Evolutionary conservation across 2,888 invertebrate genomes (phyloP).

Genomic region (Tipula lateralis): DNA sequence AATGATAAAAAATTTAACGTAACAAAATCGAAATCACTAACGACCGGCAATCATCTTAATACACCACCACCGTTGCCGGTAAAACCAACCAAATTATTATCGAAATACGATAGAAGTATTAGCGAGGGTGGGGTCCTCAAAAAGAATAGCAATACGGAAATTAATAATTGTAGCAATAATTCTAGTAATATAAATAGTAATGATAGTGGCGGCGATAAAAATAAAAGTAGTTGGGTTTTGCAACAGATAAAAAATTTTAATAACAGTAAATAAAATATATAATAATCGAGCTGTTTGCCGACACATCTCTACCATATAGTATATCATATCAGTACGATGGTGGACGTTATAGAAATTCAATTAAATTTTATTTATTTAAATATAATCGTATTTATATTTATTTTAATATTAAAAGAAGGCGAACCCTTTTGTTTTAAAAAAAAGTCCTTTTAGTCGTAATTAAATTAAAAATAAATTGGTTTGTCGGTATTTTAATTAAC

Average conservation of each 20-base stretch:
- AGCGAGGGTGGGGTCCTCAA: neutral
- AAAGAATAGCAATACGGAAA: conserved; percentile 28
- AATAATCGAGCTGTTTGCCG: neutral
- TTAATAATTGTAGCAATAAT: neutral
- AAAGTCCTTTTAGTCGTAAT: neutral
- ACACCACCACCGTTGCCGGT: conserved; percentile 35
- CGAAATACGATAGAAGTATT: neutral
- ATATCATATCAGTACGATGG: neutral
- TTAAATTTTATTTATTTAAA: neutral
- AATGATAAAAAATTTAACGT: conserved; percentile 40
- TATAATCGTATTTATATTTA: neutral
- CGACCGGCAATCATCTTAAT: conserved; percentile 32
- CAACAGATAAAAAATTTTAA: conserved; percentile 49
- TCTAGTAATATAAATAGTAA: conserved; percentile 11
- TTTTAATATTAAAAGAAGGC: neutral
- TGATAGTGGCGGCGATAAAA: neutral
- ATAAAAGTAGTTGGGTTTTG: conserved; percentile 45
- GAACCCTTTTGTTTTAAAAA: neutral
- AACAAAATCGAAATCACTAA: neutral
- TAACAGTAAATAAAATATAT: conserved; percentile 33
- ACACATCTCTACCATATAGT: neutral
- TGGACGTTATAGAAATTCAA: neutral
- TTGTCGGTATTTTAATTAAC: neutral
- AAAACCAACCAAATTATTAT: conserved; percentile 33
- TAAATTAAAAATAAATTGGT: neutral